Evolutionary conservation across 1,140 invertebrate species (phyloP).

Genomic region (Aphaenogaster ashmeadi): DNA sequence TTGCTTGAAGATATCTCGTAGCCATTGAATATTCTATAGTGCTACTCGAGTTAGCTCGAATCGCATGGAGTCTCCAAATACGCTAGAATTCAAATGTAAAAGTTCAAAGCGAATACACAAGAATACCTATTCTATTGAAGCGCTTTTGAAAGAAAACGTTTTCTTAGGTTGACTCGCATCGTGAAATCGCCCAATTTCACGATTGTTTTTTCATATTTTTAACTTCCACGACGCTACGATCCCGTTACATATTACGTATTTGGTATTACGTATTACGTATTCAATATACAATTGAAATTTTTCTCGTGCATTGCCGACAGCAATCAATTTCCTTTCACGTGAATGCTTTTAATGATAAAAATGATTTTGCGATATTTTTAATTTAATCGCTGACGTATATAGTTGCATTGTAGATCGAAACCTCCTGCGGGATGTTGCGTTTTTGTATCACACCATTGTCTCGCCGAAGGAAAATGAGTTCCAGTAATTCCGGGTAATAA

Average conservation of each 20-base stretch:
- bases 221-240: neutral
- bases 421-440: neutral
- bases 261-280: neutral
- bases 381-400: slow-evolving; percentile 42
- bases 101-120: slow-evolving; percentile 34
- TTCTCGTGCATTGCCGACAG: neutral
- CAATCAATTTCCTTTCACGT: slow-evolving; percentile 36
- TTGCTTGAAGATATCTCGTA: slow-evolving; percentile 2
- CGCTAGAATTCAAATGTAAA: slow-evolving; percentile 28
- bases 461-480: slow-evolving; percentile 45
- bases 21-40: slow-evolving; percentile 31
- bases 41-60: slow-evolving; percentile 5
- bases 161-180: neutral
- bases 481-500: slow-evolving; percentile 41
- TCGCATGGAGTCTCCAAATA: slow-evolving; percentile 11
- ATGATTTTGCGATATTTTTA: slow-evolving; percentile 34
- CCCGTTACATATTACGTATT: neutral
- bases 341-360: slow-evolving; percentile 38
- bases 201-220: slow-evolving; percentile 29
- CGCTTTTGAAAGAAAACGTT: slow-evolving; percentile 14
- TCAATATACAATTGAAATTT: slow-evolving; percentile 42
- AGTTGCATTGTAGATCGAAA: slow-evolving; percentile 1
- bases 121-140: slow-evolving; percentile 12
- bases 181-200: neutral
- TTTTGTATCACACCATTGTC: slow-evolving; percentile 57